Base-by-base conservation (phyloP, 2,797 vertebrate species). In the Capromys pilorides region DNA sequence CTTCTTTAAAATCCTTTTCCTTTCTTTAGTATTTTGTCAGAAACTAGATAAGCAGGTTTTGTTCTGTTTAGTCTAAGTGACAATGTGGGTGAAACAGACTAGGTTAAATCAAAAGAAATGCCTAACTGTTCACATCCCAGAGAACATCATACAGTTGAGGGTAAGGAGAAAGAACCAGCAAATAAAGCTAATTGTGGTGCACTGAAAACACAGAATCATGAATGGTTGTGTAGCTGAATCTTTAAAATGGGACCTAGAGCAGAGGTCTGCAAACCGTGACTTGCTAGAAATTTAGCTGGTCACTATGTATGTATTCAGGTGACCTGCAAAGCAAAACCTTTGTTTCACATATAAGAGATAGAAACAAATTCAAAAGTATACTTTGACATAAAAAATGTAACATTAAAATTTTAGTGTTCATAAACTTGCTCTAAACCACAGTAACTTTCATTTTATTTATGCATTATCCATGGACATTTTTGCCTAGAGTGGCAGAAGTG, bases 21-120 rank as follows among this genome's bases (percentile, higher is more conserved):
- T 93, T 78, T 33, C 39, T 91, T 91, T n/a, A 71, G 71, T 81
- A 22, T 93, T 96, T 95, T 82, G 83, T 96, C 57, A 94, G 75
- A 92, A 90, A 88, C 64, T 67, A 80, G 78, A 94, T 54, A 83
- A 90, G 22, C 62, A 88, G n/a, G 16, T 67, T 67, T 71, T 31
- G 41, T 16, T 31, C 86, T 51, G 66, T 41, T 78, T 81, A 51
- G 51, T 49, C 45, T 33, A 54, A 82, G 84, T 82, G 8, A 7
- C 6, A 91, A 45, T 88, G 84, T 94, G n/a, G 62, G 33, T 93
- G 84, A 89, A 90, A 66, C 7, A 12, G 75, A 93, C 81, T 54
- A 79, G 14, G 0, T 88, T 80, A 90, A 67, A 7, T 54, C 11
- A 85, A 81, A 86, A 93, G 86, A 64, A 92, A 80, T 69, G n/a